Evolutionary conservation across 2,888 invertebrate genomes (phyloP), one percentile per base, ranked within the genome.

Genomic region (Pristionchus fissidentatus): DNA sequence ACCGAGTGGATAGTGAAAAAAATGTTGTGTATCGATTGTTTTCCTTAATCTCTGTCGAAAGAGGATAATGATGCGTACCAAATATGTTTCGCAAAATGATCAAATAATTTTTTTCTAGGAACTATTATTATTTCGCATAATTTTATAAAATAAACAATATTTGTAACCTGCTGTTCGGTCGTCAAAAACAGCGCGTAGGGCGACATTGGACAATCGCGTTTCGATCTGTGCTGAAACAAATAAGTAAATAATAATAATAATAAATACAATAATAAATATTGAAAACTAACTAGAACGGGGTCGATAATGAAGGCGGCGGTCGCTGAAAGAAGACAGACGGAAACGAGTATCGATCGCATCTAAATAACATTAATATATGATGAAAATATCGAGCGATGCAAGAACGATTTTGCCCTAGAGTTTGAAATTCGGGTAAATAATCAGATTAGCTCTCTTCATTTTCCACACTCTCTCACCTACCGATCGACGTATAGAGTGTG

Each of bases 101-200:
- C 10, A 57, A 3, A n/a, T 57, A 26, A 57, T 22, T 26, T 13
- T 57, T n/a, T n/a, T 8, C 8, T 57, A n/a, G 1, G 26, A 57
- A 57, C n/a, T 57, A 26, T n/a, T n/a, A n/a, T n/a, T n/a, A n/a
- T n/a, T n/a, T n/a, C n/a, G n/a, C n/a, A n/a, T n/a, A n/a, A n/a
- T n/a, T n/a, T 35, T 32, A 35, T 19, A 62, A 35, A 62, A 32
- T 5, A 8, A 35, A 35, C 60, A 62, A 4, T 26, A 57, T 57
- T 29, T 26, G 8, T 15, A 8, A 85, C 85, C 84, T 85, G 85
- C 38, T 85, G 85, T 22, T 80, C 80, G 41, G 57, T 82, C 35
- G 80, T 75, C 29, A 85, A 57, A 49, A 85, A 85, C 41, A 80
- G 38, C 3, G 85, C 85, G 52, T 81, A 84, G 1, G 85, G 85